These are phyloP conservation scores for Channa argus DNA, from an alignment of 2,113 vertebrate genomes.

Conservation along the genomic window DNA sequence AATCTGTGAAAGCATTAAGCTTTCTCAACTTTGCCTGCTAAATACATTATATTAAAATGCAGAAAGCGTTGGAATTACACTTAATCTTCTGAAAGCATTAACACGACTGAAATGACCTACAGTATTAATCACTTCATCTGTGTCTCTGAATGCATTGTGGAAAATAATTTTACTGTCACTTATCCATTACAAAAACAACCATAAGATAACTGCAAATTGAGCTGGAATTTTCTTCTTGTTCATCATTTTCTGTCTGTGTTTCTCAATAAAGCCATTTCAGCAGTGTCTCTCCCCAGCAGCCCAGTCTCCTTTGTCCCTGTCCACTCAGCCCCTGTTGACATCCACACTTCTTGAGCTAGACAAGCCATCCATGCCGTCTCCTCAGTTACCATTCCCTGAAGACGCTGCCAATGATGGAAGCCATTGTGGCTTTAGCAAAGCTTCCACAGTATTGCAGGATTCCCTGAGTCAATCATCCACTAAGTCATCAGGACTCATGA, in stretches of 20 bases:
- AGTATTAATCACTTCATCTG: conserved; percentile 18
- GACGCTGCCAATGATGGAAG: not conserved
- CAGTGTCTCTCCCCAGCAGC: conserved; percentile 15
- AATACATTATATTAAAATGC: conserved; percentile 22
- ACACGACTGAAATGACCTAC: conserved; percentile 39
- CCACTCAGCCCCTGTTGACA: conserved; percentile 59
- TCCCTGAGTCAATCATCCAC: conserved; percentile 67
- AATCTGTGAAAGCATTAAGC: not conserved
- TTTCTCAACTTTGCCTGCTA: not conserved
- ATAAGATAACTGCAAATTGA: conserved; percentile 38
- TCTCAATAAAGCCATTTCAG: conserved; percentile 33
- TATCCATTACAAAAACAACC: conserved; percentile 20
- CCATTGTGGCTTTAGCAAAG: conserved; percentile 52
- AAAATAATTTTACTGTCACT: conserved; percentile 34
- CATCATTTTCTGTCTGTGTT: conserved; percentile 10
- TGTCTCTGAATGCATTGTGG: conserved; percentile 11
- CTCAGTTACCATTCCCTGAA: conserved; percentile 37
- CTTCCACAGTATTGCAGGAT: conserved; percentile 62
- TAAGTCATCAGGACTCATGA: conserved; percentile 44
- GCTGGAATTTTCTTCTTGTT: not conserved
- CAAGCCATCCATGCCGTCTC: conserved; percentile 33
- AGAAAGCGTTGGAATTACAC: conserved; percentile 16
- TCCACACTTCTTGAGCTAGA: conserved; percentile 66
- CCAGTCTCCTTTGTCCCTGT: conserved; percentile 35
- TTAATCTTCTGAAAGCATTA: conserved; percentile 4